These are phyloP conservation scores for Neotoma lepida DNA, from an alignment of 2,113 vertebrate genomes.

Conservation along the genomic window DNA sequence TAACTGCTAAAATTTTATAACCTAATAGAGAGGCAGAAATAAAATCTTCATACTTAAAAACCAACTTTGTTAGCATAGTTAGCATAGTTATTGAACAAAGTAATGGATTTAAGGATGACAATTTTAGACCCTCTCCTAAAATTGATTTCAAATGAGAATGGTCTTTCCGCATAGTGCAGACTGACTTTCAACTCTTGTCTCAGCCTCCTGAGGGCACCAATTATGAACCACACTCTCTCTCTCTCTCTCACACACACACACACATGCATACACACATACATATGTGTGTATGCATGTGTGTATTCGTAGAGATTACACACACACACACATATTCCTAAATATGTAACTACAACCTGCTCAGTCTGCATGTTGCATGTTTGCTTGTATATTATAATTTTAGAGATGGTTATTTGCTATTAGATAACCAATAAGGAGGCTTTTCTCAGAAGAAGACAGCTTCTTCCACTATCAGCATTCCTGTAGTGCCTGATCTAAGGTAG, in stretches of 20 bases:
- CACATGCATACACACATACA: background rate
- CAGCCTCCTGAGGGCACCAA: background rate
- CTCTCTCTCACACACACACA: background rate
- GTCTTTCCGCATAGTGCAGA: background rate
- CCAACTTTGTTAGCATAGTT: too few relatives aligned
- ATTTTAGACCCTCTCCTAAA: background rate
- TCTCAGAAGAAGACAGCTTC: background rate
- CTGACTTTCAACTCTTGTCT: background rate
- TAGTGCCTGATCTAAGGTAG: background rate
- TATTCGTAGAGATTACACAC: background rate
- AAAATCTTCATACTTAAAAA: background rate
- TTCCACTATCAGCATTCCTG: too few relatives aligned
- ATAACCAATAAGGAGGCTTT: background rate
- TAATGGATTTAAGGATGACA: background rate
- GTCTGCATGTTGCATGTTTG: background rate
- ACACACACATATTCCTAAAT: background rate
- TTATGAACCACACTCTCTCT: background rate
- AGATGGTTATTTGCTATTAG: background rate
- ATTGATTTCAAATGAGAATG: background rate
- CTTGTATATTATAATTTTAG: background rate
- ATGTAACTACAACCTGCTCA: background rate
- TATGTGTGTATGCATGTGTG: background rate
- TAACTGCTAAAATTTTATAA: constrained; percentile 12
- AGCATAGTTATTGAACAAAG: background rate
- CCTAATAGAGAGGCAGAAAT: background rate